Percentiles rank a stretch among this genome's conserved stretches.
These are phyloP conservation scores for Azorinus chamasolen DNA, from an alignment of 2,888 invertebrate genomes.

Conservation along the genomic window DNA sequence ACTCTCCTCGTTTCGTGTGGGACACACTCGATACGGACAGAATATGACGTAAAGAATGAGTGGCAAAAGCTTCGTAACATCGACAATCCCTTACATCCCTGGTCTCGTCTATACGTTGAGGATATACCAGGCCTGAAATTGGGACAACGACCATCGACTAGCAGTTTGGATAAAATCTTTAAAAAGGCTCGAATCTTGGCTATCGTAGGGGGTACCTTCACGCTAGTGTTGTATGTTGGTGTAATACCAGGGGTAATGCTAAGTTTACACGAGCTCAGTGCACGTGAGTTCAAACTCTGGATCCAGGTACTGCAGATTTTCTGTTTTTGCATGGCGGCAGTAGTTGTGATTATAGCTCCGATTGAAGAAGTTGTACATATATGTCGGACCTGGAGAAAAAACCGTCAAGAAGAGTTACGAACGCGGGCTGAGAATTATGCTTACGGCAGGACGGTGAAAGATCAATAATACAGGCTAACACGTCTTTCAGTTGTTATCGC, in stretches of 20 bases:
- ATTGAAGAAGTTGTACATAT: slow-evolving; percentile 73
- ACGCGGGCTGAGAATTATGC: slow-evolving; percentile 2
- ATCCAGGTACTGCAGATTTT: slow-evolving; percentile 70
- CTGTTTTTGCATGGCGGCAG: slow-evolving; percentile 71
- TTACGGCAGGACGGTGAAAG: slow-evolving; percentile 10
- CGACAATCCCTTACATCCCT: slow-evolving; percentile 79
- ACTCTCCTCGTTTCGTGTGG: slow-evolving; percentile 77
- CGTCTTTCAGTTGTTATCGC: no score
- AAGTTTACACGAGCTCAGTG: slow-evolving; percentile 69
- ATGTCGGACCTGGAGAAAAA: slow-evolving; percentile 53
- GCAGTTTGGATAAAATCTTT: slow-evolving; percentile 71
- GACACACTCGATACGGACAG: slow-evolving; percentile 69
- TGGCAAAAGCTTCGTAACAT: slow-evolving; percentile 77
- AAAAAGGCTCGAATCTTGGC: slow-evolving; percentile 71
- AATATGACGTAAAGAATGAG: slow-evolving; percentile 63
- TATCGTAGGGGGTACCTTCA: slow-evolving; percentile 71
- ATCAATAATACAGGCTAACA: no score
- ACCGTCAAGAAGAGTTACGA: slow-evolving; percentile 34
- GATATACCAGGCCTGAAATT: slow-evolving; percentile 69
- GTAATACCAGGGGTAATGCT: slow-evolving; percentile 76
- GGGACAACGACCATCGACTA: slow-evolving; percentile 65
- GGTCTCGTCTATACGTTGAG: slow-evolving; percentile 72
- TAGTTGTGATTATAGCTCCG: slow-evolving; percentile 74
- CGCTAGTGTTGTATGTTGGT: slow-evolving; percentile 68
- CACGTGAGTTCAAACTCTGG: slow-evolving; percentile 71